A percentile compares a stretch with the other conserved stretches of the same genome.
phyloP scores from a whole-genome alignment of 2,797 vertebrate genomes.

The Chelon auratus region DNA sequence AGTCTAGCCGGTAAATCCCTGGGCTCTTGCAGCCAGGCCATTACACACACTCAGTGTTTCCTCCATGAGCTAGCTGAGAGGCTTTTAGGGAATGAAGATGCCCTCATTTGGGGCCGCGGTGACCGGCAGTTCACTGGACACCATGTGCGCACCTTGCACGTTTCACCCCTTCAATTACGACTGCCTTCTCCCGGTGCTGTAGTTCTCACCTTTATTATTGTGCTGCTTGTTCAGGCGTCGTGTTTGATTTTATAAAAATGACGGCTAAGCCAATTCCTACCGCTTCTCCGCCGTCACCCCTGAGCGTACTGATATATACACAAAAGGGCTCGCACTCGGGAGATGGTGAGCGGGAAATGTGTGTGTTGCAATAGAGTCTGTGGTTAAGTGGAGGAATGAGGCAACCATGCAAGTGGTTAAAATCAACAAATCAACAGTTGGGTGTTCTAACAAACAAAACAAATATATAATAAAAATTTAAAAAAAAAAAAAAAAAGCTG shows the following conservation, averaged over 20 bases:
- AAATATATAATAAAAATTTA: background rate
- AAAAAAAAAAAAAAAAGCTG: background rate
- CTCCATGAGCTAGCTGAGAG: slow-evolving; percentile 49
- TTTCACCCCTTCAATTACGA: slow-evolving; percentile 44
- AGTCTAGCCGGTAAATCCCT: slow-evolving; percentile 70
- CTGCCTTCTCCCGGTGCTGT: slow-evolving; percentile 10
- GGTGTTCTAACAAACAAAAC: background rate
- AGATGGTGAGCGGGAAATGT: background rate
- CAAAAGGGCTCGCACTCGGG: slow-evolving; percentile 5
- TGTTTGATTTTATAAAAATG: slow-evolving; percentile 19
- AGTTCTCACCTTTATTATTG: slow-evolving; percentile 8
- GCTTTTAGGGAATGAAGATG: slow-evolving; percentile 48
- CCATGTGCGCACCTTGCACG: slow-evolving; percentile 13
- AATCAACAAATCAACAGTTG: background rate
- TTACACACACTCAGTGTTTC: slow-evolving; percentile 62
- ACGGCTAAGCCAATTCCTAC: background rate
- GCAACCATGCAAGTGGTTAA: background rate
- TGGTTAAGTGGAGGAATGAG: background rate
- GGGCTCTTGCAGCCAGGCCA: slow-evolving; percentile 69
- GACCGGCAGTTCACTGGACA: slow-evolving; percentile 39
- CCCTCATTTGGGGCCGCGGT: slow-evolving; percentile 46
- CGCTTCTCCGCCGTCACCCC: background rate
- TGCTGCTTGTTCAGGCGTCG: slow-evolving; percentile 3
- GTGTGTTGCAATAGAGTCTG: slow-evolving; percentile 5
- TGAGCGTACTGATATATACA: background rate